phyloP scores from a whole-genome alignment of 2,888 invertebrate species.

The Rhopalosiphum nymphaeae region DNA sequence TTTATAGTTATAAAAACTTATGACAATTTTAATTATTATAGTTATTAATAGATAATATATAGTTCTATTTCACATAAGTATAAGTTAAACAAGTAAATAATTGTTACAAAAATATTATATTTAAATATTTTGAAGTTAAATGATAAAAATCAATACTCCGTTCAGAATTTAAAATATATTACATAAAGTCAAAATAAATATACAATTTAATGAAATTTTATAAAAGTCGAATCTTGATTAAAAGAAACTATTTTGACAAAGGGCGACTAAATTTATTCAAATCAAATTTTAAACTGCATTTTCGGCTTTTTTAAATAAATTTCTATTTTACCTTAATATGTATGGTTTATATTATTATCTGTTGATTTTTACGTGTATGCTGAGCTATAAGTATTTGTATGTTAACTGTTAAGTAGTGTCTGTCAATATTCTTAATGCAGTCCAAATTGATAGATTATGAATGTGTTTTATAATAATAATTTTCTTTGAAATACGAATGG shows the following conservation, averaged over 20 bases:
- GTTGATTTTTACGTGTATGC: neutral
- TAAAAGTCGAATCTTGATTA: neutral
- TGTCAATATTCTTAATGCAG: neutral
- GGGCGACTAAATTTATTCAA: neutral
- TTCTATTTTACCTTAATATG: neutral
- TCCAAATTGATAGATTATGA: neutral
- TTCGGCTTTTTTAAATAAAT: neutral
- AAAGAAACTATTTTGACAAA: neutral
- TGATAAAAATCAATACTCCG: neutral
- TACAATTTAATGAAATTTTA: neutral
- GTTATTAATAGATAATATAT: neutral
- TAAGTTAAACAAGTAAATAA: neutral
- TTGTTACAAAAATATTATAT: neutral
- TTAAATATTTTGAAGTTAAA: neutral
- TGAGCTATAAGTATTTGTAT: fast-evolving
- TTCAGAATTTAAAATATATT: neutral
- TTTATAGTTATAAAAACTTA: no score
- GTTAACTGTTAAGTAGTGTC: neutral
- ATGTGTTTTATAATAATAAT: neutral
- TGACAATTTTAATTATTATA: neutral
- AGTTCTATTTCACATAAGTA: neutral
- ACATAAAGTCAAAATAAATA: neutral
- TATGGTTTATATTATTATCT: neutral
- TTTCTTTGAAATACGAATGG: neutral
- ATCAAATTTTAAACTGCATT: neutral